phyloP scores from a whole-genome alignment of 2,113 vertebrate genomes.

The Glareola pratincola region DNA sequence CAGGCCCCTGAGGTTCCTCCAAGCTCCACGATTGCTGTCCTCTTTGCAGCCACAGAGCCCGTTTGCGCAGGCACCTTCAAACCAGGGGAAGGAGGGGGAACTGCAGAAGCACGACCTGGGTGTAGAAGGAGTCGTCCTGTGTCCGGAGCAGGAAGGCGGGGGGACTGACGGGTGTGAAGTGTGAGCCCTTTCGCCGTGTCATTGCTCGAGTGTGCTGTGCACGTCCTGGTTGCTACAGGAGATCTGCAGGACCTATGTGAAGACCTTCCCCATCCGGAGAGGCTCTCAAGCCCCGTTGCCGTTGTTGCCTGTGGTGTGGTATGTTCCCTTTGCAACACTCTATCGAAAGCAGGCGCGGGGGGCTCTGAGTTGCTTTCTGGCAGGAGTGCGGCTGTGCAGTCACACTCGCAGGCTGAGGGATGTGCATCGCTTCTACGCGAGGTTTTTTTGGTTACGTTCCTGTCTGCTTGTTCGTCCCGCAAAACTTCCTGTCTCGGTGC shows the following conservation, averaged over 20 bases:
- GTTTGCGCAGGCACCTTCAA: background rate
- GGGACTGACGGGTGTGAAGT: background rate
- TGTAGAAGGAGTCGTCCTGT: background rate
- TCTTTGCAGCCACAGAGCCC: background rate
- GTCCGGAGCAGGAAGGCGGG: background rate
- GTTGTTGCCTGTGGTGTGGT: background rate
- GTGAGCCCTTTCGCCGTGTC: fast-evolving
- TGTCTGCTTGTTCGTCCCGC: fast-evolving
- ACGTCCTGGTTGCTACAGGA: background rate
- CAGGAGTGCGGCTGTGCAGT: background rate
- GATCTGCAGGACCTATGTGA: background rate
- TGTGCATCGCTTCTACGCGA: background rate
- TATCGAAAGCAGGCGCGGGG: conserved; percentile 31
- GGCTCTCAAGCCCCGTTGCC: background rate
- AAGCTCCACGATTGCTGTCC: background rate
- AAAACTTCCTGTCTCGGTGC: background rate
- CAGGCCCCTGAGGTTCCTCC: background rate
- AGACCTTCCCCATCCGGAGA: background rate
- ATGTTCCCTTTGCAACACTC: background rate
- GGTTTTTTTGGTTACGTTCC: background rate
- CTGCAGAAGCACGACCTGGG: background rate
- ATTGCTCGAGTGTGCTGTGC: fast-evolving
- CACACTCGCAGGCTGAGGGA: background rate
- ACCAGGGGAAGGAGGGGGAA: background rate
- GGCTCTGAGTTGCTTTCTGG: background rate